phyloP scores from a whole-genome alignment of 2,797 vertebrate species.

The Craterocephalus amniculus region DNA sequence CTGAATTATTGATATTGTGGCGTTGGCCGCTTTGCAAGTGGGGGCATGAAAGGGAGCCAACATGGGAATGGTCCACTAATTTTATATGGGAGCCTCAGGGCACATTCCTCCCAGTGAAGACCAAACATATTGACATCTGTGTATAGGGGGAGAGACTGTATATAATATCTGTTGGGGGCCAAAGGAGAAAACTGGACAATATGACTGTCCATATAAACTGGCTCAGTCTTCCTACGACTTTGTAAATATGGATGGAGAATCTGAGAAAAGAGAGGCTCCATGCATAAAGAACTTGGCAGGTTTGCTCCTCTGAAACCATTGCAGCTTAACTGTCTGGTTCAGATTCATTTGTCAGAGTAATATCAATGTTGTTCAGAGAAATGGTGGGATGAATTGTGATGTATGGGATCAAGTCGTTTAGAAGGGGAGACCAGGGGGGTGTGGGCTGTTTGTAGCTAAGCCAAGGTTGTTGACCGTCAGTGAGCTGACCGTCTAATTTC shows the following conservation, averaged over 20 bases:
- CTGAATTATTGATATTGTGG: constrained; percentile 82
- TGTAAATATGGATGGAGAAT: constrained; percentile 26
- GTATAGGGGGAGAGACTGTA: constrained; percentile 71
- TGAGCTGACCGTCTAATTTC: constrained; percentile 76
- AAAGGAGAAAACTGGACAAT: constrained; percentile 42
- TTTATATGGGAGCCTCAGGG: constrained; percentile 81
- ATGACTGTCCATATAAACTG: constrained; percentile 28
- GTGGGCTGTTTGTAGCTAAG: constrained; percentile 60
- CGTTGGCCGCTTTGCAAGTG: constrained; percentile 73
- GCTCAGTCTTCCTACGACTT: constrained; percentile 15
- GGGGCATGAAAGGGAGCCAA: constrained; percentile 80
- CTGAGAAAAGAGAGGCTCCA: constrained; percentile 26
- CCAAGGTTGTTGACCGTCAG: constrained; percentile 71
- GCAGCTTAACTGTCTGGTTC: constrained; percentile 41
- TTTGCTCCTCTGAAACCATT: constrained; percentile 42
- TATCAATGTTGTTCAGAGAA: constrained; percentile 50
- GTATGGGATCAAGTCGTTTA: constrained; percentile 65
- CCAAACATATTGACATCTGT: constrained; percentile 82
- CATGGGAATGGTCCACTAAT: constrained; percentile 83
- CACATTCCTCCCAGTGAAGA: constrained; percentile 81
- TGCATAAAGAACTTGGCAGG: constrained; percentile 33
- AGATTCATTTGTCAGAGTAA: constrained; percentile 55
- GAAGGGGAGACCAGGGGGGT: constrained; percentile 20
- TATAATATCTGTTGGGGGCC: constrained; percentile 59
- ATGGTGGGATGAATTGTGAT: constrained; percentile 57